These are phyloP conservation scores for Amphipyra tragopoginis DNA, from an alignment of 2,888 invertebrate genomes.

Conservation along the genomic window DNA sequence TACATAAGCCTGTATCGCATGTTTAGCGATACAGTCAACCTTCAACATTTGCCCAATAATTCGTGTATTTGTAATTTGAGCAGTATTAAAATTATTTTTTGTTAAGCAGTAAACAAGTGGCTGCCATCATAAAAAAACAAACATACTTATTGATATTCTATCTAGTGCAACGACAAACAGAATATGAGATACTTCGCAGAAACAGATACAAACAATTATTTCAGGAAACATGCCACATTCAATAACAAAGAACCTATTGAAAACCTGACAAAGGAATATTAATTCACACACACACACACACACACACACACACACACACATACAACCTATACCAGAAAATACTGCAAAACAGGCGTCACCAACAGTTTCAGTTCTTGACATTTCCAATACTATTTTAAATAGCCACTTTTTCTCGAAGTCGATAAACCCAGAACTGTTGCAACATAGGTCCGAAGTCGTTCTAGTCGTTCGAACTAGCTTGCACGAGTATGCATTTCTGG, in stretches of 20 bases:
- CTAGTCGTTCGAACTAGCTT: conserved; percentile 17
- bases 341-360: conserved; percentile 29
- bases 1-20: too few relatives aligned
- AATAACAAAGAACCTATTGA: conserved; percentile 8
- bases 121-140: too few relatives aligned
- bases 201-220: neutral
- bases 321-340: conserved; percentile 3
- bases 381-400: conserved; percentile 55
- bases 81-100: too few relatives aligned
- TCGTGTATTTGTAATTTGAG: too few relatives aligned
- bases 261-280: conserved; percentile 9
- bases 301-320: neutral
- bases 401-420: conserved; percentile 37
- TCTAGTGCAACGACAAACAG: too few relatives aligned
- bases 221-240: neutral
- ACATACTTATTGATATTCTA: too few relatives aligned
- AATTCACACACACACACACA: neutral
- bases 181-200: too few relatives aligned
- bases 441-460: conserved; percentile 8
- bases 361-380: conserved; percentile 39
- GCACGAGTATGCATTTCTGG: conserved; percentile 50
- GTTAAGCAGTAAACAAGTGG: too few relatives aligned
- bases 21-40: too few relatives aligned
- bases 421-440: conserved; percentile 25
- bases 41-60: too few relatives aligned